Evolutionary conservation across 1,140 invertebrate species (phyloP).

Genomic region (Prorops nasuta): DNA sequence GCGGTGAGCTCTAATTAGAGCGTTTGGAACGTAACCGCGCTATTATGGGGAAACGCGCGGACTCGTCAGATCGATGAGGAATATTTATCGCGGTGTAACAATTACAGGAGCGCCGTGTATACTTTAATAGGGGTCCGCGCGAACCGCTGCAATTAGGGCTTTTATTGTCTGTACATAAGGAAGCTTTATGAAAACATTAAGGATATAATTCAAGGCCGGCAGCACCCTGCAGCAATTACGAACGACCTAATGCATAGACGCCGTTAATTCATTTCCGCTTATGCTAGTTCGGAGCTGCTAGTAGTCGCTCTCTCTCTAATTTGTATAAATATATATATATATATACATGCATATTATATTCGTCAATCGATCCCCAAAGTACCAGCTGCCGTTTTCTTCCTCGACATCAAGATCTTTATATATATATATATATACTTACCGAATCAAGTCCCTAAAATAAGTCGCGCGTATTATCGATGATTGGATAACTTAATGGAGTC

Average conservation of each 20-base stretch:
- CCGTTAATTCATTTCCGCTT: conserved; percentile 43
- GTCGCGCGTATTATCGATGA: background rate
- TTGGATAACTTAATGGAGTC: background rate
- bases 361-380: background rate
- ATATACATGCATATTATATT: conserved; percentile 2
- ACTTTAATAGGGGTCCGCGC: conserved; percentile 31
- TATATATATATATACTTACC: background rate
- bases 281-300: background rate
- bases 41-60: conserved; percentile 33
- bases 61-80: conserved; percentile 37
- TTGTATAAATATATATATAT: too few relatives aligned
- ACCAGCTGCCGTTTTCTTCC: background rate
- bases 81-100: conserved; percentile 41
- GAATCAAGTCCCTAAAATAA: background rate
- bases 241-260: conserved; percentile 17
- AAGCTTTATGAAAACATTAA: conserved; percentile 48
- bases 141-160: conserved; percentile 37
- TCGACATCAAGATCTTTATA: background rate
- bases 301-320: background rate
- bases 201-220: conserved; percentile 36
- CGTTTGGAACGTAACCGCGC: conserved; percentile 32
- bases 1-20: conserved; percentile 38
- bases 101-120: conserved; percentile 30
- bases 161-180: conserved; percentile 42
- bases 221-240: conserved; percentile 17